phyloP scores from a whole-genome alignment of 2,888 invertebrate species.

The Tenodera sinensis region DNA sequence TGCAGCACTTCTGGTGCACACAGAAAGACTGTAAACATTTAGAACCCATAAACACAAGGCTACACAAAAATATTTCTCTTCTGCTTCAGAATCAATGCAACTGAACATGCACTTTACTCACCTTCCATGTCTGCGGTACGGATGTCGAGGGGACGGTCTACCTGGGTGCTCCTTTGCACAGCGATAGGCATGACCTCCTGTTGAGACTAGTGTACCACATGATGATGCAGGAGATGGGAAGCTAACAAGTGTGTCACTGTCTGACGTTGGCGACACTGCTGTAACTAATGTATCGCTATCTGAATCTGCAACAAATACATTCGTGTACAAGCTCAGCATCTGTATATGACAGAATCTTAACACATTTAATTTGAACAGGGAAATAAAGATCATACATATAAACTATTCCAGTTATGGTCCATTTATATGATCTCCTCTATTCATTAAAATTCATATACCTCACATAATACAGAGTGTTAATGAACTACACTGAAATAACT shows the following conservation, averaged over 20 bases:
- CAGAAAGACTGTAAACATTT: no score
- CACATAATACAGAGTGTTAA: no score
- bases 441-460: no score
- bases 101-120: not conserved
- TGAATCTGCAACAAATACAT: slow-evolving; percentile 43
- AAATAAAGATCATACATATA: no score
- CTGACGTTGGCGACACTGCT: slow-evolving; percentile 37
- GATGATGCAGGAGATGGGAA: slow-evolving; percentile 49
- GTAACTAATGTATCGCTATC: slow-evolving; percentile 46
- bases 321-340: not conserved
- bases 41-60: no score
- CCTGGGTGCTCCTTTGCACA: slow-evolving; percentile 46
- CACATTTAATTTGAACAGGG: no score
- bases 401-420: no score
- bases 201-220: slow-evolving; percentile 54
- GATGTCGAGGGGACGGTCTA: not conserved
- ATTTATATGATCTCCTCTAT: no score
- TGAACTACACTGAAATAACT: no score
- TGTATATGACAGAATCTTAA: not conserved
- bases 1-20: no score
- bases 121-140: not conserved
- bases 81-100: not conserved
- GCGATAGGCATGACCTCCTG: slow-evolving; percentile 52
- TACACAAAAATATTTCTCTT: no score
- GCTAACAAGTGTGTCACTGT: slow-evolving; percentile 39